Evolutionary conservation across 2,888 invertebrate genomes (phyloP), one percentile per base, ranked within the genome.

Genomic region (Chrysolina haemoptera): DNA sequence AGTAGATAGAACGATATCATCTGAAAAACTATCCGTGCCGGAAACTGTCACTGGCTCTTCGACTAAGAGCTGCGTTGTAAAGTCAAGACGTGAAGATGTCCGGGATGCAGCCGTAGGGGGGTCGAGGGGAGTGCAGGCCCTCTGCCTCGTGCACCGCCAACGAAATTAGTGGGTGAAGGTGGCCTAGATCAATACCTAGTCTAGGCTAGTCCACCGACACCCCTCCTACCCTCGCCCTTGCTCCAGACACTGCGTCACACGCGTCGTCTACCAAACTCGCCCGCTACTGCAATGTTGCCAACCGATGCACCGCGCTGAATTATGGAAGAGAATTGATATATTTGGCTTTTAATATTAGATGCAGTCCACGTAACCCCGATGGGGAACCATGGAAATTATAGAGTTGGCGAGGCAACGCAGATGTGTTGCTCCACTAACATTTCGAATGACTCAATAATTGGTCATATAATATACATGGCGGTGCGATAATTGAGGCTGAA

Each of bases 81-180:
- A 80, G 80, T 79, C 79, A 79, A 78, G 79, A 80, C 79, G 80
- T 78, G 75, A 79, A 78, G 80, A 79, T 81, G 80, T 78, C 77
- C 82, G 82, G 80, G 82, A 79, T 83, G 83, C 82, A 81, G 80
- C 78, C 79, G 81, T 62, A 35, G 67, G 65, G 75, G 75, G 73
- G 73, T 66, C 74, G 71, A 69, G 70, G 63, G 70, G 73, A 69
- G 68, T 68, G 59, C 66, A 72, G 73, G 66, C 72, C 77, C 78
- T 72, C 75, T 70, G 73, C 75, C 73, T 73, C 75, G 75, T 78
- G 79, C 81, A 78, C 79, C 83, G 84, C 81, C 84, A 84, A 85
- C 86, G 85, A 87, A 87, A 87, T 87, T 87, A 87, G 87, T 87
- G 86, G 87, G 87, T 87, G 86, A 87, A 87, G 87, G 86, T 86